Percentiles rank a stretch among this genome's conserved stretches.
Evolutionary conservation across 2,888 invertebrate genomes (phyloP).

Genomic region (Lasioglossum villosulum): DNA sequence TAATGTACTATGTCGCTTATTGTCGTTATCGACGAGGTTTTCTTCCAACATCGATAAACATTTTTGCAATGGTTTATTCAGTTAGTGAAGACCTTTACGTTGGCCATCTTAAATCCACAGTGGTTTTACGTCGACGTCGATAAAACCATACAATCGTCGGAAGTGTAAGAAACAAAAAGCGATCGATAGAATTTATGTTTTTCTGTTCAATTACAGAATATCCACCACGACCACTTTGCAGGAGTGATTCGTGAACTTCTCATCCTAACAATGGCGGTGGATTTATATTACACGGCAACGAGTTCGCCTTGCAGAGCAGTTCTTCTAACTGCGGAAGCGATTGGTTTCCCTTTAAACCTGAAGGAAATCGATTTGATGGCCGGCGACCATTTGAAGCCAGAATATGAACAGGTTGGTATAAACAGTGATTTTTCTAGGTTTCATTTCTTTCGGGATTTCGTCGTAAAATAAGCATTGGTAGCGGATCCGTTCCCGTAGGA

Average conservation of each 20-base stretch:
- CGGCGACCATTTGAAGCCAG: conserved; percentile 82
- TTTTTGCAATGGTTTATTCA: background rate
- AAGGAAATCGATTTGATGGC: conserved; percentile 78
- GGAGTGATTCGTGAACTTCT: background rate
- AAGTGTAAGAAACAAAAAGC: background rate
- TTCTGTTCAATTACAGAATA: background rate
- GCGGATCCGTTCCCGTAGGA: too few species aligned
- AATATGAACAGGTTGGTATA: conserved; percentile 80
- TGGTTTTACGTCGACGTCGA: background rate
- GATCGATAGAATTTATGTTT: background rate
- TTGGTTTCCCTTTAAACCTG: conserved; percentile 81
- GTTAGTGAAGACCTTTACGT: background rate
- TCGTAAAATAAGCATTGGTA: background rate
- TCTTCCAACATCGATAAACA: too few species aligned
- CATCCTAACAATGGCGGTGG: conserved; percentile 72
- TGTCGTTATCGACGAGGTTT: background rate
- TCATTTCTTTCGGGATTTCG: background rate
- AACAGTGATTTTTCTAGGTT: background rate
- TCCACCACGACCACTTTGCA: background rate
- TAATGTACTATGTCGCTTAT: background rate
- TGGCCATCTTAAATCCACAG: background rate
- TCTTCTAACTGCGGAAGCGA: conserved; percentile 81
- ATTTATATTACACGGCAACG: conserved; percentile 77
- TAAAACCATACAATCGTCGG: background rate
- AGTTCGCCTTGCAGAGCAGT: conserved; percentile 83